Conservation (phyloP, 2,113 vertebrate genomes). For the Coturnix japonica region DNA sequence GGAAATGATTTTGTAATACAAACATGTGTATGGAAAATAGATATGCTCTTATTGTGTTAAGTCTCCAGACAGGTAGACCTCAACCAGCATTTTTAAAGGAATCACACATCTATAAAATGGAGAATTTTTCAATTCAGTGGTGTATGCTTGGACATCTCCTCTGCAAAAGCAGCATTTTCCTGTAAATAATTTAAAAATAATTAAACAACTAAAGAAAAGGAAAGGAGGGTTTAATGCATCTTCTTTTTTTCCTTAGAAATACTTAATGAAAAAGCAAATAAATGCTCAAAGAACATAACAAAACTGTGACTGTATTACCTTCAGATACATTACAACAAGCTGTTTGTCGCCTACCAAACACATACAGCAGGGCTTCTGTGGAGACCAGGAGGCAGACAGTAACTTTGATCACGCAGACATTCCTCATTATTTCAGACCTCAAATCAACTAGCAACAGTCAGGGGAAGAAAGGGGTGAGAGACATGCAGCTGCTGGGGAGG, state of each 20-base stretch:
- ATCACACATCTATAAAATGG: not conserved
- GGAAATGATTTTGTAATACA: constrained; percentile 32
- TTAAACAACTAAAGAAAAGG: constrained; percentile 13
- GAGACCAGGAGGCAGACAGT: constrained; percentile 51
- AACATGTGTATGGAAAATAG: constrained; percentile 13
- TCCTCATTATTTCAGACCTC: constrained; percentile 72
- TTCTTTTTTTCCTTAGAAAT: constrained; percentile 12
- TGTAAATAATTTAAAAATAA: constrained; percentile 30
- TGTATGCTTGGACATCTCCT: not conserved
- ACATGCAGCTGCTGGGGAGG: constrained; percentile 41
- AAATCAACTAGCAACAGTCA: constrained; percentile 66
- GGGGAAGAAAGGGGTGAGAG: constrained; percentile 46
- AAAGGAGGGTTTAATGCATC: not conserved
- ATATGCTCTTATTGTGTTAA: not conserved
- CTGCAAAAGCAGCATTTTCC: constrained; percentile 1
- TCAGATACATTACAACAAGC: constrained; percentile 51
- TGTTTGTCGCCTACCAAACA: constrained; percentile 45
- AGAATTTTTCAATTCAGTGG: constrained; percentile 24
- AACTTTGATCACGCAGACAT: constrained; percentile 65
- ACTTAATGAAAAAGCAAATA: constrained; percentile 39
- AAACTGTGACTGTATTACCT: constrained; percentile 37
- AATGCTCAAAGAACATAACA: constrained; percentile 19
- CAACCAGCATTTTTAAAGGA: constrained; percentile 20
- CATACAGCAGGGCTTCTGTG: constrained; percentile 49
- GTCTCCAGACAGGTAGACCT: not conserved